A percentile compares a stretch with the other conserved stretches of the same genome.
Conservation (phyloP, 2,888 invertebrate genomes). For the Agrochola lota region DNA sequence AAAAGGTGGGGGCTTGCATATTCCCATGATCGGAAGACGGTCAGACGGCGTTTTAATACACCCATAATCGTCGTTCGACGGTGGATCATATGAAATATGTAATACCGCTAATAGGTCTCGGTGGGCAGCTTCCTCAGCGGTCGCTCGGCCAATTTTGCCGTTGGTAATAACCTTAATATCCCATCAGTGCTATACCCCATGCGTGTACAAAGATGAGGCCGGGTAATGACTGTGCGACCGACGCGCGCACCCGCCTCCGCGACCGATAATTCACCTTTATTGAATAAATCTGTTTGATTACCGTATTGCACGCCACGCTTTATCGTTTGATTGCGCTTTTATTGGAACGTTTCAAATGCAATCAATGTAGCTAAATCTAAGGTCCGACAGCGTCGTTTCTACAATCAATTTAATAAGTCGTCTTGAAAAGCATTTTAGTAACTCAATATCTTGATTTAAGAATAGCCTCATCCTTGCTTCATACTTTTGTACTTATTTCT, state of each 20-base stretch:
- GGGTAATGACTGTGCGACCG: slow-evolving; percentile 83
- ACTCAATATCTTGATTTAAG: background rate
- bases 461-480: no score
- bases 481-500: background rate
- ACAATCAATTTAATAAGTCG: background rate
- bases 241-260: slow-evolving; percentile 72
- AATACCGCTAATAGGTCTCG: slow-evolving; percentile 88
- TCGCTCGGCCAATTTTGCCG: slow-evolving; percentile 88
- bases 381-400: slow-evolving; percentile 8
- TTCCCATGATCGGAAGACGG: slow-evolving; percentile 88
- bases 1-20: slow-evolving; percentile 81
- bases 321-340: slow-evolving; percentile 52
- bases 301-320: slow-evolving; percentile 53
- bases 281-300: slow-evolving; percentile 77
- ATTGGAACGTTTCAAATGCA: slow-evolving; percentile 43
- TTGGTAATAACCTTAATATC: slow-evolving; percentile 89
- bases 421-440: background rate
- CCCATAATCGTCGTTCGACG: slow-evolving; percentile 87
- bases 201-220: slow-evolving; percentile 86
- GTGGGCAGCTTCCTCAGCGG: slow-evolving; percentile 90
- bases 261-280: slow-evolving; percentile 79
- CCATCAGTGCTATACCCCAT: slow-evolving; percentile 85
- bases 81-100: slow-evolving; percentile 88
- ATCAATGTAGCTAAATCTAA: slow-evolving; percentile 10
- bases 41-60: slow-evolving; percentile 87